phyloP scores from a whole-genome alignment of 92 coral and sea anemone species.

The Pocillopora grandis region DNA sequence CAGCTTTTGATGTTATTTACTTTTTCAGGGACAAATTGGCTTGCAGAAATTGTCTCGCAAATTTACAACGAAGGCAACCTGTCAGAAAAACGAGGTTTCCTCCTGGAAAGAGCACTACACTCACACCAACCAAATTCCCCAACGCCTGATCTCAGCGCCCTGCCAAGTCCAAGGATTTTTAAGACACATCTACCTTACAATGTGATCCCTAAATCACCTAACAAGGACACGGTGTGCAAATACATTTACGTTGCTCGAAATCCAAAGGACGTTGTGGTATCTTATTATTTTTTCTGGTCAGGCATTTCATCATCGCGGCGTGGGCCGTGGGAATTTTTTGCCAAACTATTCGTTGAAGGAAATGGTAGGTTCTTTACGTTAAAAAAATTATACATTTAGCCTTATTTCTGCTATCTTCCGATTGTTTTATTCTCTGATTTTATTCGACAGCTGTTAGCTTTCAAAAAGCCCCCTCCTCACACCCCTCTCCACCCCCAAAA shows the following conservation, averaged over 20 bases:
- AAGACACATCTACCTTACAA: slow-evolving; percentile 48
- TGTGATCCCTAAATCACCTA: slow-evolving; percentile 29
- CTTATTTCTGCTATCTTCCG: neutral
- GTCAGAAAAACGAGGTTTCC: neutral
- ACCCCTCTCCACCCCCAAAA: too few relatives aligned
- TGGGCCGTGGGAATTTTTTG: slow-evolving; percentile 41
- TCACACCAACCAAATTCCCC: slow-evolving; percentile 13
- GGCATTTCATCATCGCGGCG: neutral
- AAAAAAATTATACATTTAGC: neutral
- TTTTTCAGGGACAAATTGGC: too few relatives aligned
- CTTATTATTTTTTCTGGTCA: neutral
- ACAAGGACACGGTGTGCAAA: slow-evolving; percentile 19
- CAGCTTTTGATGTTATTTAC: too few relatives aligned
- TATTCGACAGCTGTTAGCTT: neutral
- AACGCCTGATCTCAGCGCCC: neutral
- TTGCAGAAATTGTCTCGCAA: too few relatives aligned
- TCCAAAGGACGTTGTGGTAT: slow-evolving; percentile 44
- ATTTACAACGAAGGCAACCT: neutral
- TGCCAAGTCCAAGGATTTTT: slow-evolving; percentile 38
- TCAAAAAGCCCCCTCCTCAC: too few relatives aligned
- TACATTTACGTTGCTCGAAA: slow-evolving; percentile 42
- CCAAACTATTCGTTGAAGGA: slow-evolving; percentile 16
- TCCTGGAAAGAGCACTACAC: neutral
- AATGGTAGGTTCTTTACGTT: neutral
- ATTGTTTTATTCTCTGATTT: neutral